phyloP scores from a whole-genome alignment of 92 coral and sea anemone species.

The Blastomussa wellsi region DNA sequence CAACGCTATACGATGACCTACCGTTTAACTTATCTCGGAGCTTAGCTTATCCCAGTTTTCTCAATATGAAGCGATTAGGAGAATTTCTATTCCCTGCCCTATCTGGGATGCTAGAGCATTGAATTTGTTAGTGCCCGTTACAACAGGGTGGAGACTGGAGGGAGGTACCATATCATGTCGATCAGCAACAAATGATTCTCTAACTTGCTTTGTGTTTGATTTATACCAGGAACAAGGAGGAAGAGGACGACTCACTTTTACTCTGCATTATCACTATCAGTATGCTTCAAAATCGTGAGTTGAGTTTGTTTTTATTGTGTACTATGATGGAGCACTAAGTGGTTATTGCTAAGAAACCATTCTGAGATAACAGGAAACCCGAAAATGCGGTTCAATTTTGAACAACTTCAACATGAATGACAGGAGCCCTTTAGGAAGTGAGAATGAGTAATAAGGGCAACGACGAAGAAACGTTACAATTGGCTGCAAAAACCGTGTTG shows the following conservation, averaged over 20 bases:
- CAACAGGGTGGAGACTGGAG: no score
- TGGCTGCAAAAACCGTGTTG: no score
- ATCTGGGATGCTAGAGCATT: no score
- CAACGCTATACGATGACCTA: no score
- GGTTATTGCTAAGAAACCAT: no score
- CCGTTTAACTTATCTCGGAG: neutral
- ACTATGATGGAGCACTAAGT: neutral
- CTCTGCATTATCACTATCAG: slow-evolving; percentile 80
- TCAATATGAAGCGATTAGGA: no score
- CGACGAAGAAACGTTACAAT: no score
- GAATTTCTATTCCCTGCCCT: no score
- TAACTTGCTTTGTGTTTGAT: slow-evolving; percentile 1
- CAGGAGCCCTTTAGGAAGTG: neutral
- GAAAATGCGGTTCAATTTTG: neutral
- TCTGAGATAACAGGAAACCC: neutral
- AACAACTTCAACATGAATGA: neutral
- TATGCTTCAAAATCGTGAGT: slow-evolving; percentile 84
- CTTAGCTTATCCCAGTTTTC: no score
- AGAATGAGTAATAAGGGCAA: neutral
- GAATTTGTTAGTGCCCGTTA: no score
- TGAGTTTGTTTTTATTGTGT: neutral
- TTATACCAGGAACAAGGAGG: slow-evolving; percentile 51
- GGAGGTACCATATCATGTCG: no score
- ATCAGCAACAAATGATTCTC: no score
- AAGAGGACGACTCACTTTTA: slow-evolving; percentile 77